Conservation (phyloP, 1,140 invertebrate genomes). For the Acyrthosiphon pisum region DNA sequence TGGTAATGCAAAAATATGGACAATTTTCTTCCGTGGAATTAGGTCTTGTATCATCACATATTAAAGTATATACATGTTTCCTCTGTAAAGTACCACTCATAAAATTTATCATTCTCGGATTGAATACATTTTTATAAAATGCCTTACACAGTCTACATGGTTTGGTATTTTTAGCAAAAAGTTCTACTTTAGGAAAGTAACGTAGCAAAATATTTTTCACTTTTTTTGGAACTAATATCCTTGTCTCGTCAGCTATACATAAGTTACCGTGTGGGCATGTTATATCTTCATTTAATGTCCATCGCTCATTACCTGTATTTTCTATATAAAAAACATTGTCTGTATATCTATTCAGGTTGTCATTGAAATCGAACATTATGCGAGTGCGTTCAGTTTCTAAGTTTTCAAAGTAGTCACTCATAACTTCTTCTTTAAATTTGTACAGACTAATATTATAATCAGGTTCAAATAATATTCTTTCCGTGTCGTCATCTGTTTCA, state of each 20-base stretch:
- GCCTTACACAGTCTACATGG: constrained; percentile 58
- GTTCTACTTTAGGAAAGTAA: constrained; percentile 59
- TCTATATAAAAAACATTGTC: too few relatives aligned
- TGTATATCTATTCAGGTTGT: not conserved
- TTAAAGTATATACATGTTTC: too few relatives aligned
- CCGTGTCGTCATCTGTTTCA: not conserved
- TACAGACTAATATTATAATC: not conserved
- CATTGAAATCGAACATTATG: not conserved
- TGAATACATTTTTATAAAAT: too few relatives aligned
- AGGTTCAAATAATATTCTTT: not conserved
- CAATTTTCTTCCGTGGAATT: too few relatives aligned
- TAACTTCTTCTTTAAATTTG: too few relatives aligned
- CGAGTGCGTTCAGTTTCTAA: too few relatives aligned
- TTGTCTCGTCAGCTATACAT: constrained; percentile 56
- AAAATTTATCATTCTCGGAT: constrained; percentile 53
- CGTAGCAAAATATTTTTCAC: constrained; percentile 59
- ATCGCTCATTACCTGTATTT: not conserved
- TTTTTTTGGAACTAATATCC: constrained; percentile 58
- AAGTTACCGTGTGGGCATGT: constrained; percentile 60
- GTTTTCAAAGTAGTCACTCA: too few relatives aligned
- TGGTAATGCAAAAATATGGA: constrained; percentile 44
- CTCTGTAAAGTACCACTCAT: too few relatives aligned
- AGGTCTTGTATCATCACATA: too few relatives aligned
- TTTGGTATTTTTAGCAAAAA: constrained; percentile 57
- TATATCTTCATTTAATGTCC: constrained; percentile 60